A percentile compares a stretch with the other conserved stretches of the same genome.
These are phyloP conservation scores for Sinonovacula constricta DNA, from an alignment of 1,140 invertebrate genomes.

Conservation along the genomic window DNA sequence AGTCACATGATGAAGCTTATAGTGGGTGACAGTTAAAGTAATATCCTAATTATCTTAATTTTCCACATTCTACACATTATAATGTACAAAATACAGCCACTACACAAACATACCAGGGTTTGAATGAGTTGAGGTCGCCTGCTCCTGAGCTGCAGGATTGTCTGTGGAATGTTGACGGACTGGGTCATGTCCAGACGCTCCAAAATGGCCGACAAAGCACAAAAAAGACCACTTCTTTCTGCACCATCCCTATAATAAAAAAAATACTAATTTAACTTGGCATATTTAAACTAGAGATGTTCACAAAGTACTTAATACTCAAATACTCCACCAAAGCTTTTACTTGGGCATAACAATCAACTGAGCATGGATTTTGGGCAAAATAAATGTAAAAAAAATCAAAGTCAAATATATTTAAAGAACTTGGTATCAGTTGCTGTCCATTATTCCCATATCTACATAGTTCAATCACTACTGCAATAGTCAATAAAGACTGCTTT, in stretches of 20 bases:
- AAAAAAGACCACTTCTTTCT: constrained; percentile 51
- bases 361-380: no score
- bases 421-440: no score
- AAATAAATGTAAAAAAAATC: no score
- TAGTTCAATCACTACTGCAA: no score
- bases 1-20: neutral
- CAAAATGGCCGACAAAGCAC: constrained; percentile 50
- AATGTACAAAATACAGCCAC: neutral
- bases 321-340: no score
- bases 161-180: constrained; percentile 62
- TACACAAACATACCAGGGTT: constrained; percentile 47
- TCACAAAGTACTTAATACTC: no score
- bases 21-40: neutral
- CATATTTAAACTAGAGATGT: no score
- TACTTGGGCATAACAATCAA: no score
- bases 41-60: neutral
- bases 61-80: neutral
- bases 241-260: constrained; percentile 52
- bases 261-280: no score
- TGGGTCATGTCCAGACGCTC: constrained; percentile 61
- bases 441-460: no score
- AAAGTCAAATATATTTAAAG: no score
- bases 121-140: constrained; percentile 55
- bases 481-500: no score
- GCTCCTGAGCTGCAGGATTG: constrained; percentile 52